Conservation (phyloP, 2,888 invertebrate genomes). For the Thymelicus acteon region DNA sequence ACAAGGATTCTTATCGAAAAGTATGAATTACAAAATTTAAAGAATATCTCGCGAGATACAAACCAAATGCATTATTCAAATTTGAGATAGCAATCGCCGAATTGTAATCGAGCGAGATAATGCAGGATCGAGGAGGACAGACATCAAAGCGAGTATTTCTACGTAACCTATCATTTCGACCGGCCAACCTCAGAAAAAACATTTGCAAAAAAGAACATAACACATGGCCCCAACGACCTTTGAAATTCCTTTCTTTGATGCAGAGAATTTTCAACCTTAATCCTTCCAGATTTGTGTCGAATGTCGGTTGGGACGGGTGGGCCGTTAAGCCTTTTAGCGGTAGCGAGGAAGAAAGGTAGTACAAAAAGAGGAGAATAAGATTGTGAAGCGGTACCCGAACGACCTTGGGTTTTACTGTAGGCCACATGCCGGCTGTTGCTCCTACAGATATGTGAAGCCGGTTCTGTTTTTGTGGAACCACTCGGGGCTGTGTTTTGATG, state of each 20-base stretch:
- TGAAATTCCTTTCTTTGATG: conserved; percentile 63
- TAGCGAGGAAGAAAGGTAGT: conserved; percentile 71
- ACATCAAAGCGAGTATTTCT: conserved; percentile 48
- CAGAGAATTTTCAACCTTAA: conserved; percentile 47
- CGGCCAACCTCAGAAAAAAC: conserved; percentile 56
- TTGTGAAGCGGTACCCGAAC: conserved; percentile 77
- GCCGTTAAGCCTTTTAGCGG: conserved; percentile 54
- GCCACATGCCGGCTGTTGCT: conserved; percentile 71
- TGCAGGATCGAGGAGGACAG: conserved; percentile 36
- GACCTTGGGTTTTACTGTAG: conserved; percentile 81
- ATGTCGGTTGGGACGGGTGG: conserved; percentile 33
- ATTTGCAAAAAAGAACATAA: conserved; percentile 76
- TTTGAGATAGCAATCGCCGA: conserved; percentile 32
- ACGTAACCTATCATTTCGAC: conserved; percentile 60
- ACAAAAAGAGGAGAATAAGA: conserved; percentile 72
- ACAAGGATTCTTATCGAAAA: conserved; percentile 14
- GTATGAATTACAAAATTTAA: conserved; percentile 13
- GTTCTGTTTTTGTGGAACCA: conserved; percentile 69
- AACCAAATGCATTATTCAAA: conserved; percentile 29
- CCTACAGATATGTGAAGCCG: conserved; percentile 52
- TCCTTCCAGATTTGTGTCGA: conserved; percentile 49
- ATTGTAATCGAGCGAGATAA: conserved; percentile 23
- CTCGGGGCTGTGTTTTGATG: conserved; percentile 69
- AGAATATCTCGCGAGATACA: conserved; percentile 6
- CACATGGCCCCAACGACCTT: conserved; percentile 76